phyloP scores from a whole-genome alignment of 2,797 vertebrate species.

The Scarus forsteni region DNA sequence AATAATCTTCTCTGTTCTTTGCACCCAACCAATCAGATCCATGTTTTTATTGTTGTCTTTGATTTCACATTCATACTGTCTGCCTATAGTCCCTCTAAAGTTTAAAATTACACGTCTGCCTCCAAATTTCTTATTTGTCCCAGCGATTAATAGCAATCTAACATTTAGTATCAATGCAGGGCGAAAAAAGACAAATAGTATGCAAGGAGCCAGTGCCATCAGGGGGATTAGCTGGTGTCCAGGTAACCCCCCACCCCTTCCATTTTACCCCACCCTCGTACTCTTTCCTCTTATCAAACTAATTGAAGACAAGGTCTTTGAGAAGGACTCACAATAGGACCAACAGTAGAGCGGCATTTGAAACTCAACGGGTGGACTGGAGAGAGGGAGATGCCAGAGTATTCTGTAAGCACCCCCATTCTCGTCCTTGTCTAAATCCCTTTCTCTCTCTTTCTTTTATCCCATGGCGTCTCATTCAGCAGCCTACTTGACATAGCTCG shows the following conservation, averaged over 20 bases:
- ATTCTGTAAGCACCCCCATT: slow-evolving; percentile 71
- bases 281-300: slow-evolving; percentile 93
- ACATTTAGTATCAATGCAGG: slow-evolving; percentile 87
- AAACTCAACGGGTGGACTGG: slow-evolving; percentile 76
- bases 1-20: too few species aligned
- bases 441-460: slow-evolving; percentile 77
- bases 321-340: slow-evolving; percentile 77
- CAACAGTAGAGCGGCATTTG: slow-evolving; percentile 81
- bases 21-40: too few species aligned
- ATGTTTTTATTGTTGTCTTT: slow-evolving; percentile 7
- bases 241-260: slow-evolving; percentile 65
- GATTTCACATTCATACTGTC: slow-evolving; percentile 26
- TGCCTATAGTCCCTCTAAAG: neutral
- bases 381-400: slow-evolving; percentile 72
- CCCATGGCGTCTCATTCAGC: slow-evolving; percentile 80
- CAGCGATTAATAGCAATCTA: slow-evolving; percentile 88
- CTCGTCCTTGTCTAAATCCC: slow-evolving; percentile 72
- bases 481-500: slow-evolving; percentile 80
- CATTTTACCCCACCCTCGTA: slow-evolving; percentile 77
- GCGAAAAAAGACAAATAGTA: slow-evolving; percentile 85
- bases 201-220: slow-evolving; percentile 83
- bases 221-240: slow-evolving; percentile 90
- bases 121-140: slow-evolving; percentile 58
- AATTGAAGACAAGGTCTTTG: slow-evolving; percentile 92
- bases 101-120: slow-evolving; percentile 51